These are phyloP conservation scores for Spodoptera exigua DNA, from an alignment of 2,888 invertebrate genomes.

Conservation along the genomic window DNA sequence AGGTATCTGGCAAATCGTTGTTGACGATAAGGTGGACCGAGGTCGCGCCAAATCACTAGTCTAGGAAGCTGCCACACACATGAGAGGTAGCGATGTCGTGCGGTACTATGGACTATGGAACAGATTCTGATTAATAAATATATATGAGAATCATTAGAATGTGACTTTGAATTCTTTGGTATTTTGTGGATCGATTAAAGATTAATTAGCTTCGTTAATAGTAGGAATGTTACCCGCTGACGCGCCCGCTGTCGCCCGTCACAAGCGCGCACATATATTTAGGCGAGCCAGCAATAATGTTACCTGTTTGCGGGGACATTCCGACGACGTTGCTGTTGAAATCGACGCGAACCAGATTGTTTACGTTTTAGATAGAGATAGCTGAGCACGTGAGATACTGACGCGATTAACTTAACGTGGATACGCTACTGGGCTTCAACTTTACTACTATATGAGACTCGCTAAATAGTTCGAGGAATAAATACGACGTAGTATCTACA, in stretches of 20 bases:
- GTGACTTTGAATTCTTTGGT: too few relatives aligned
- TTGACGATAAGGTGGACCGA: slow-evolving; percentile 68
- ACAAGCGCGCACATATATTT: slow-evolving; percentile 60
- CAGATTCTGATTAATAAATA: too few relatives aligned
- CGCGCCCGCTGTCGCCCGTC: slow-evolving; percentile 21
- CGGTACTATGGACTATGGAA: too few relatives aligned
- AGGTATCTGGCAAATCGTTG: slow-evolving; percentile 61
- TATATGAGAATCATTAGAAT: too few relatives aligned
- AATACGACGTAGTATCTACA: too few relatives aligned
- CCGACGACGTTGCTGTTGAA: slow-evolving; percentile 77
- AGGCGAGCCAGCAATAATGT: slow-evolving; percentile 69
- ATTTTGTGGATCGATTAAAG: too few relatives aligned
- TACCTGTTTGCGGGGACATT: slow-evolving; percentile 69
- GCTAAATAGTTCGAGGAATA: too few relatives aligned
- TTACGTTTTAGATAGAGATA: slow-evolving; percentile 86
- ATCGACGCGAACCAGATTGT: slow-evolving; percentile 84
- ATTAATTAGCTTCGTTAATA: background rate
- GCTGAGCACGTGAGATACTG: slow-evolving; percentile 76
- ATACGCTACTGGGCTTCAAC: slow-evolving; percentile 53
- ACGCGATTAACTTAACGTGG: slow-evolving; percentile 61
- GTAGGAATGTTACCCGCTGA: background rate
- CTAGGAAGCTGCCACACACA: slow-evolving; percentile 23
- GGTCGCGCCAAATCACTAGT: slow-evolving; percentile 68
- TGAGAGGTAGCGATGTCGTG: slow-evolving; percentile 25
- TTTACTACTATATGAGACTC: background rate